phyloP scores from a whole-genome alignment of 2,113 vertebrate genomes.

The Platanista minor region DNA sequence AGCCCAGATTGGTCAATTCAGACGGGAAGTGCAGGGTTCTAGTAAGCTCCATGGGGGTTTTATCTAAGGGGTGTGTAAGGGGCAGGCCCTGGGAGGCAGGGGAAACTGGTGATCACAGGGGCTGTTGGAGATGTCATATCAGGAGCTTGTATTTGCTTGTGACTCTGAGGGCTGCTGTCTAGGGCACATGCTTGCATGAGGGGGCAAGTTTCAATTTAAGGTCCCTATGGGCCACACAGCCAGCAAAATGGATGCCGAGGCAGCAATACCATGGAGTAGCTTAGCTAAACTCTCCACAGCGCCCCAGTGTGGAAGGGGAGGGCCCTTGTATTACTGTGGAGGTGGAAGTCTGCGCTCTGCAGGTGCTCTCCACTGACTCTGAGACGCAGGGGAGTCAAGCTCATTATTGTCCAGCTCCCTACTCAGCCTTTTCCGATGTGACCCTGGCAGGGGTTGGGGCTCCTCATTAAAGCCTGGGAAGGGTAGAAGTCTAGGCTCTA shows the following conservation, averaged over 20 bases:
- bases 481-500: not conserved
- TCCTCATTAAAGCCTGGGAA: not conserved
- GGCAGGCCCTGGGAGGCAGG: not conserved
- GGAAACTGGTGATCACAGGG: not conserved
- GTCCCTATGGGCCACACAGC: not conserved
- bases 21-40: not conserved
- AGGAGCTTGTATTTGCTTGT: not conserved
- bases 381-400: not conserved
- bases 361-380: not conserved
- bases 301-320: not conserved
- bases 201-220: not conserved
- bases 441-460: not conserved
- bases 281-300: not conserved
- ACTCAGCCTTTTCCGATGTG: not conserved
- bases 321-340: not conserved
- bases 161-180: not conserved
- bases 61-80: not conserved
- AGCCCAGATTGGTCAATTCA: not conserved
- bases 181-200: not conserved
- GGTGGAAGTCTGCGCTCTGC: not conserved
- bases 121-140: not conserved
- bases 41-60: not conserved
- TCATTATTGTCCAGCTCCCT: not conserved
- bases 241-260: not conserved
- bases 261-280: not conserved